Evolutionary conservation across 2,113 vertebrate species (phyloP), one percentile per base, ranked within the genome.

Genomic region (Tautogolabrus adspersus): DNA sequence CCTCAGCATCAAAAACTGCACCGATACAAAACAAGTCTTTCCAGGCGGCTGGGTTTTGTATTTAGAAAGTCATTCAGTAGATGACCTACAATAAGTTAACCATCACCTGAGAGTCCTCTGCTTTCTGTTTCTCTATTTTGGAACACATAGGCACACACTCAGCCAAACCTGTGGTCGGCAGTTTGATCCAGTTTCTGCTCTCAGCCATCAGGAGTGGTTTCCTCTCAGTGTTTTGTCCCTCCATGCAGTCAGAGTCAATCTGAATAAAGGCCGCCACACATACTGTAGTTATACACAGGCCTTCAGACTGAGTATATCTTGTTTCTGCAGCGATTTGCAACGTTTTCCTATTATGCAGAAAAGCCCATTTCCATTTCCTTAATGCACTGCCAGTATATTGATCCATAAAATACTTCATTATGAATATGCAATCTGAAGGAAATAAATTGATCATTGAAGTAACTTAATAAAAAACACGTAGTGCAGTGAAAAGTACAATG

Each of bases 131-230:
- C 55, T 61, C 54, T 66, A 15, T 23, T 26, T 62, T 57, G 74
- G 57, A 75, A 75, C 69, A 62, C 56, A 63, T 42, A 42, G 19
- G 44, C 82, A 26, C 56, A 54, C 40, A 62, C 52, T 2, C 66
- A 65, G 79, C 83, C 89, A 86, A 84, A 72, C 40, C 2, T 88
- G 89, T 66, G 89, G 91, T 88, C 75, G 23, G 47, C 64, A 67
- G 65, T 65, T 22, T 13, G 51, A 81, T 86, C 81, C 54, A 76
- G 76, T 77, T 83, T 83, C 84, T 72, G 72, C 77, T 80, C 63
- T 55, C 21, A 42, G 70, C 80, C 77, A 88, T 88, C 83, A 82
- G 74, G 83, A 87, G 87, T 23, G 87, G 79, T 92, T 91, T 80
- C 12, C 9, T 75, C 51, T 66, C 68, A 66, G 47, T 75, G 78